Evolutionary conservation across 1,140 invertebrate species (phyloP), one percentile per base, ranked within the genome.

Genomic region (Mylabris phalerata): DNA sequence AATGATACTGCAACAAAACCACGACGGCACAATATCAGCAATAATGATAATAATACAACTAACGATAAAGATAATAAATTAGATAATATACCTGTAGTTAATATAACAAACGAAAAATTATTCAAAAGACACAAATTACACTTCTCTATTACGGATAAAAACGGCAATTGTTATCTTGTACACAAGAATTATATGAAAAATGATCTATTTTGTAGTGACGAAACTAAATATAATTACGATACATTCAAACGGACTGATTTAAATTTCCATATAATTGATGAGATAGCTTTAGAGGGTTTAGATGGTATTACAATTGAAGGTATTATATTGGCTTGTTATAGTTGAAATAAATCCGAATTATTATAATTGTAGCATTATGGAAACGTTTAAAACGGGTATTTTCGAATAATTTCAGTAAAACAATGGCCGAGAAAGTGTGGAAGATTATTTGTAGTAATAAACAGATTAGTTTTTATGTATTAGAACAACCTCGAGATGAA

Each of bases 261-360:
- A 47, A 46, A 47, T 10, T 65, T 60, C 58, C 57, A 59, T 11
- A 50, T 79, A 3, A 70, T 82, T 45, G 88, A 92, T 68, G 90
- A 93, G 78, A 81, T 92, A 62, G 83, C 85, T 3, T 75, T 92
- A 3, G 90, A 92, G 77, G 90, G 89, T 2, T 73, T 92, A 24
- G 88, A 92, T 75, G 90, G 90, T 41, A 88, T 89, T 43, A 90
- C 88, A 45, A 64, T 89, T 42, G 77, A 86, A 77, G 82, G 84
- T 85, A 65, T 19, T 19, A 19, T 19, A 19, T 1, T 19, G 19
- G 1, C 19, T 19, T 19, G 19, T 19, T 19, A 19, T 19, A 19
- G 19, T 19, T 19, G 19, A 19, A 19, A 19, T 19, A 19, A 19
- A 19, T 19, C 19, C 19, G 1, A 19, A 32, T 5, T 32, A n/a